Base-by-base conservation (phyloP, 2,113 vertebrate species). In the Esox niger region DNA sequence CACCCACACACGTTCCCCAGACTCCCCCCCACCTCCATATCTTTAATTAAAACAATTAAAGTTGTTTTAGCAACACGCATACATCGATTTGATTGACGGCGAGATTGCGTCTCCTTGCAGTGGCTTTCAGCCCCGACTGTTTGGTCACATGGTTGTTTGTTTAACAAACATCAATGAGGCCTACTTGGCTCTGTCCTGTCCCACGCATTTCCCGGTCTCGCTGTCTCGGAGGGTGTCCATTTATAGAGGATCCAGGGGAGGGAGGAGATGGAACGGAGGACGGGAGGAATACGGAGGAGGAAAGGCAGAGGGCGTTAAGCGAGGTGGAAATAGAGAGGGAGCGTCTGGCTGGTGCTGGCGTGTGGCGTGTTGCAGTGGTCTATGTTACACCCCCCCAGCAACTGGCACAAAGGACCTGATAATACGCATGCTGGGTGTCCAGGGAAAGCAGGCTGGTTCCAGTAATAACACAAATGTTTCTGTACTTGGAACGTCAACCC, bases 31-130 rank as follows among this genome's bases (percentile, higher is more conserved):
- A n/a, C n/a, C 78, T 71, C 60, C 62, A 23, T 78, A 61, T 38
- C 47, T 88, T 87, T 87, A 91, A 86, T 89, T 89, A 85, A 83
- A 88, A 64, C 79, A 89, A 88, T 82, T 80, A 82, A 82, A 81
- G 75, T 77, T 7, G 66, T 8, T 79, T 80, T 72, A 43, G 52
- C 65, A 57, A 81, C 65, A 61, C 54, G 76, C 72, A 83, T 76
- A 61, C 23, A 79, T 49, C 65, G 82, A 46, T 46, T 31, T 79
- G 74, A 85, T 59, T 80, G 17, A 32, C 66, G 64, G 57, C 64
- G 35, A 68, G 47, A 62, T 69, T 46, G 21, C 46, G n/a, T 26
- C 58, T 58, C 43, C 15, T 38, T n/a, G 21, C 23, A 2, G 11
- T 43, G 13, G 38, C 38, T 43, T 15, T 43, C 38, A 43, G 38